Conservation (phyloP, 2,113 vertebrate genomes). For the Lepisosteus osseus region DNA sequence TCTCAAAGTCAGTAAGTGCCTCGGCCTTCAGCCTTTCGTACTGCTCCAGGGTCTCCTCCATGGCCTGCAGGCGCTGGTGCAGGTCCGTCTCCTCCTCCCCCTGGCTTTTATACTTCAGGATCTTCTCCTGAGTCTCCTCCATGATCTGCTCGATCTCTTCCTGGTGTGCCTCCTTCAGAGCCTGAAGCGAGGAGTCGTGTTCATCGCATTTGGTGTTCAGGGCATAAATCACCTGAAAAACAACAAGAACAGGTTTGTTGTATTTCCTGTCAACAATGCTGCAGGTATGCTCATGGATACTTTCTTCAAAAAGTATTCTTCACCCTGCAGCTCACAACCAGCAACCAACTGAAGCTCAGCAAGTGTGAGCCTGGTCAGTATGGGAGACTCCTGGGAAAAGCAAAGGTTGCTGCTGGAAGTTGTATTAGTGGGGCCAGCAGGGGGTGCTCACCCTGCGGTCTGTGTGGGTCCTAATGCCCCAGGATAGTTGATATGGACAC, state of each 20-base stretch:
- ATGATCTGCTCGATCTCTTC: slow-evolving; percentile 77
- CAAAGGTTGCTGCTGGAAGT: too few relatives aligned
- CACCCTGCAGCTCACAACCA: too few relatives aligned
- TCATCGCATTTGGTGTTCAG: slow-evolving; percentile 93
- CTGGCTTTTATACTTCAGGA: slow-evolving; percentile 57
- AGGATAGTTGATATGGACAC: too few relatives aligned
- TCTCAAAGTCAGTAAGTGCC: slow-evolving; percentile 55
- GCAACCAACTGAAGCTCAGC: too few relatives aligned
- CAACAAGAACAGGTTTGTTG: background rate
- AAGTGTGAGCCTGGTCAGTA: too few relatives aligned
- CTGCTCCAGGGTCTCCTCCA: slow-evolving; percentile 82
- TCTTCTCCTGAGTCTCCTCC: slow-evolving; percentile 66
- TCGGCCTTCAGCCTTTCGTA: slow-evolving; percentile 77
- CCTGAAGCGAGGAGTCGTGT: slow-evolving; percentile 75
- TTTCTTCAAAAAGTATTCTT: too few relatives aligned
- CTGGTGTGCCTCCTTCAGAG: slow-evolving; percentile 75
- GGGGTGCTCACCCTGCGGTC: too few relatives aligned
- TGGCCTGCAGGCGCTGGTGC: slow-evolving; percentile 72
- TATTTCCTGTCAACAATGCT: too few relatives aligned
- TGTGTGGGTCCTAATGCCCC: too few relatives aligned
- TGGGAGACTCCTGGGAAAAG: too few relatives aligned
- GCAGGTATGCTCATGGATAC: too few relatives aligned
- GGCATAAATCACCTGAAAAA: slow-evolving; percentile 85
- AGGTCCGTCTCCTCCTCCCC: slow-evolving; percentile 67
- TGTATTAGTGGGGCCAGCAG: too few relatives aligned